A percentile compares a stretch with the other conserved stretches of the same genome.
These are phyloP conservation scores for Uria aalge DNA, from an alignment of 2,113 vertebrate genomes.

Conservation along the genomic window DNA sequence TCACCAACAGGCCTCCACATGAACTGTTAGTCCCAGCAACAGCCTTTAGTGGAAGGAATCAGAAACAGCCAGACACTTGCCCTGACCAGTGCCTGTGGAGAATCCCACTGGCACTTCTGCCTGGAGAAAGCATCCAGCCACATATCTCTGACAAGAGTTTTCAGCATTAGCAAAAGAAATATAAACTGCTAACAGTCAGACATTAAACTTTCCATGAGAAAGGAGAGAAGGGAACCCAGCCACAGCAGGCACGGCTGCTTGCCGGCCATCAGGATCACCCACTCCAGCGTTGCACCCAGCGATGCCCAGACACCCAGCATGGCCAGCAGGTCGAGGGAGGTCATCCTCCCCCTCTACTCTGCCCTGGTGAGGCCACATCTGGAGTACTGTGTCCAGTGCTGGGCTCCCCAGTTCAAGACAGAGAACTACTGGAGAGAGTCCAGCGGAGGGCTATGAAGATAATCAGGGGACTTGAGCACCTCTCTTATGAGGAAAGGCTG, in stretches of 20 bases:
- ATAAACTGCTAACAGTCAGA: not conserved
- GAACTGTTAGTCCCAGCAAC: not conserved
- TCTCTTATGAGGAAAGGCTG: not conserved
- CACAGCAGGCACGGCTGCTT: not conserved
- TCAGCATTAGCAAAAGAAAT: not conserved
- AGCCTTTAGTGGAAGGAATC: not conserved
- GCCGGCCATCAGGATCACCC: rapidly evolving
- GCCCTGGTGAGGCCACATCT: not conserved
- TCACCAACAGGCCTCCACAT: not conserved
- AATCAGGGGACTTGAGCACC: not conserved
- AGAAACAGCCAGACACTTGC: not conserved
- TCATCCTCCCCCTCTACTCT: not conserved
- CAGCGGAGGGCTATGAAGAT: not conserved
- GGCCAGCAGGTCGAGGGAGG: not conserved
- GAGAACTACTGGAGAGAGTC: not conserved
- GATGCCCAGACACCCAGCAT: not conserved
- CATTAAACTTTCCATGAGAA: not conserved
- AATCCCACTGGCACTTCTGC: not conserved
- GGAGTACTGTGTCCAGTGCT: not conserved
- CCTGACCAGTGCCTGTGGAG: not conserved
- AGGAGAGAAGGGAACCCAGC: not conserved
- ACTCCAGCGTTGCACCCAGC: rapidly evolving
- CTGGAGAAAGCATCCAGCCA: not conserved
- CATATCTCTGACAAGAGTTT: not conserved
- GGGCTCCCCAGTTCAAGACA: not conserved